Base-by-base conservation (phyloP, 2,888 invertebrate genomes). In the Eupithecia dodoneata region DNA sequence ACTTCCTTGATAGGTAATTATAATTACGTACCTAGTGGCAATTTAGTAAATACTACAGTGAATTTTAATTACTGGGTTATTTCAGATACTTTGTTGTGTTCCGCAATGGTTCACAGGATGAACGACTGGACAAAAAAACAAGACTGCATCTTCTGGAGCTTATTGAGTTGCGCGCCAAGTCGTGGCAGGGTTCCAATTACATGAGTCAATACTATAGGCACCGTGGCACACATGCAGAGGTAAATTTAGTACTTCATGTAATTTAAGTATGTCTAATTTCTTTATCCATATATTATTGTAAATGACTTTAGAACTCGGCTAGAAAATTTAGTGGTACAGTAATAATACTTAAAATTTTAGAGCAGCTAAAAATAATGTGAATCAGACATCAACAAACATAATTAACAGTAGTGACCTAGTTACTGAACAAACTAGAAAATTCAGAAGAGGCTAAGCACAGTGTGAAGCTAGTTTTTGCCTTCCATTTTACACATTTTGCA, bases 91-190 rank as follows among this genome's bases (percentile, higher is more conserved):
- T 98, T 94, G 97, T 97, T 86, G 97, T 97, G 87, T 98, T 98
- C 92, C 97, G 98, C 86, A 98, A 98, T 95, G 98, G 98, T 86
- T 98, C 98, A 87, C 97, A 98, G 92, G 98, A 98, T 93, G 97
- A 97, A 91, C 96, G 97, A 91, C 95, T 99, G 87, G 98, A 98
- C 90, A 96, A 97, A 90, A 96, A 97, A 92, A 97, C 98, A 87
- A 96, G 98, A 92, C 96, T 98, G 89, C 97, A 98, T 92, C 96
- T 99, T 87, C 96, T 99, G 90, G 98, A 99, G 95, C 96, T 99
- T 81, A 98, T 99, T 86, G 99, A 99, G 95, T 95, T 99, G 89
- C 96, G 99, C 90, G 99, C 99, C 81, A 98, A 98, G 93, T 97
- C 97, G 88, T 99, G 99, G 99, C 97, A 97, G 89, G 97, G 97